Percentiles rank a stretch among this genome's conserved stretches.
phyloP scores from a whole-genome alignment of 2,888 invertebrate species.

The Philhelius pedissequus region DNA sequence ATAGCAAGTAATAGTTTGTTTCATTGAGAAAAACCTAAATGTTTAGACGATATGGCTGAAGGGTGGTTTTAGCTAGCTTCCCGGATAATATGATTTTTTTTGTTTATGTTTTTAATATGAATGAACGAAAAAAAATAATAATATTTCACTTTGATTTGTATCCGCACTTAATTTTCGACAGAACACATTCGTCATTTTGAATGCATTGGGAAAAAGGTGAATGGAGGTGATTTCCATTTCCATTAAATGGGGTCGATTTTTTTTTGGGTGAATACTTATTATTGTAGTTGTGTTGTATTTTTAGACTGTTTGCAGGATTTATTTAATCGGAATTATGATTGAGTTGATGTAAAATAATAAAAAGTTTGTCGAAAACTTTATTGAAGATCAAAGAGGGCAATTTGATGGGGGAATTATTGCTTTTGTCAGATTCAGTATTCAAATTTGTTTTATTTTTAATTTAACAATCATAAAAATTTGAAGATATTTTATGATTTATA shows the following conservation, averaged over 20 bases:
- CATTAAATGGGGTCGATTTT: constrained; percentile 4
- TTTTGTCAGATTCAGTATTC: no score
- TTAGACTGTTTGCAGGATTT: not conserved
- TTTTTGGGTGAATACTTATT: not conserved
- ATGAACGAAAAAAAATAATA: not conserved
- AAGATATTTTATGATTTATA: no score
- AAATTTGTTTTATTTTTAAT: no score
- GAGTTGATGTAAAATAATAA: not conserved
- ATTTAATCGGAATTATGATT: not conserved
- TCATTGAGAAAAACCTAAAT: constrained; percentile 12
- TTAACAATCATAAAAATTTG: no score
- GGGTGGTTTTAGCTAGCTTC: not conserved
- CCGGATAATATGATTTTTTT: not conserved
- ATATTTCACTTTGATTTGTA: constrained; percentile 28
- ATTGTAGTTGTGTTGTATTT: not conserved
- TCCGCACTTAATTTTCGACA: constrained; percentile 21
- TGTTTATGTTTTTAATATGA: constrained; percentile 6
- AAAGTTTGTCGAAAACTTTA: not conserved
- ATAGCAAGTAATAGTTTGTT: not conserved
- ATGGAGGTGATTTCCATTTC: constrained; percentile 6
- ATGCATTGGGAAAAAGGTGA: constrained; percentile 32
- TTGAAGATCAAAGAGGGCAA: not conserved
- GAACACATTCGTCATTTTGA: constrained; percentile 14
- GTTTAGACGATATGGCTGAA: not conserved
- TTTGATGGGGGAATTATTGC: not conserved